Percentiles rank a stretch among this genome's conserved stretches.
Evolutionary conservation across 2,113 vertebrate genomes (phyloP).

Genomic region (Edolisoma coerulescens): DNA sequence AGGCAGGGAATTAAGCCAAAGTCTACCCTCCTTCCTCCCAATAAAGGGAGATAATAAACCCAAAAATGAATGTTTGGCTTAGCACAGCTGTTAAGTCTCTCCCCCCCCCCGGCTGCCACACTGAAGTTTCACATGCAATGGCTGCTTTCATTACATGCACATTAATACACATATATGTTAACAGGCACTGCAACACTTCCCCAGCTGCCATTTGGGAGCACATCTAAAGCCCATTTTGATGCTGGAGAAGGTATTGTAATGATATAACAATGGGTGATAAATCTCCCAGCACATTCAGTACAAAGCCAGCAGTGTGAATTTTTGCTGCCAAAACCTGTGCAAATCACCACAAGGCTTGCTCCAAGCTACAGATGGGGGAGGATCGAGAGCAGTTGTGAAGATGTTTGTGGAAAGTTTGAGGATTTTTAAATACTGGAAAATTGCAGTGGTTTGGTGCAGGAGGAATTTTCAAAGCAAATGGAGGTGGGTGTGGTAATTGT

Average conservation of each 20-base stretch:
- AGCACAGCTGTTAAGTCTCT: not conserved
- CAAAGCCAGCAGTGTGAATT: not conserved
- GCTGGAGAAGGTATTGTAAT: not conserved
- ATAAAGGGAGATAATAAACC: not conserved
- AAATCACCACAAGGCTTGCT: not conserved
- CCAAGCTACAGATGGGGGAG: not conserved
- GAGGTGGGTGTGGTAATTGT: not conserved
- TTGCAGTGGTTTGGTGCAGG: not conserved
- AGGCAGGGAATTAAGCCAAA: not conserved
- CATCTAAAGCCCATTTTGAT: not conserved
- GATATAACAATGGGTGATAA: fast-evolving
- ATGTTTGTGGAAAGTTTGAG: not conserved
- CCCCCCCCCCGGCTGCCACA: not conserved
- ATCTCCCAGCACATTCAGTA: not conserved
- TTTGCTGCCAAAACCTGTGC: not conserved
- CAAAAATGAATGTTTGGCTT: not conserved
- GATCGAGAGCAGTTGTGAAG: not conserved
- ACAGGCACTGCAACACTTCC: not conserved
- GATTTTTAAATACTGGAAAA: not conserved
- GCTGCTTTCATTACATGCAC: not conserved
- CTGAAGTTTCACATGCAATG: fast-evolving
- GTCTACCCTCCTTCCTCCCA: not conserved
- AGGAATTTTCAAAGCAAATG: not conserved
- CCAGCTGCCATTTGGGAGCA: not conserved
- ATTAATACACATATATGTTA: not conserved